Base-by-base conservation (phyloP, 2,888 invertebrate species). In the Bombyx huttoni region DNA sequence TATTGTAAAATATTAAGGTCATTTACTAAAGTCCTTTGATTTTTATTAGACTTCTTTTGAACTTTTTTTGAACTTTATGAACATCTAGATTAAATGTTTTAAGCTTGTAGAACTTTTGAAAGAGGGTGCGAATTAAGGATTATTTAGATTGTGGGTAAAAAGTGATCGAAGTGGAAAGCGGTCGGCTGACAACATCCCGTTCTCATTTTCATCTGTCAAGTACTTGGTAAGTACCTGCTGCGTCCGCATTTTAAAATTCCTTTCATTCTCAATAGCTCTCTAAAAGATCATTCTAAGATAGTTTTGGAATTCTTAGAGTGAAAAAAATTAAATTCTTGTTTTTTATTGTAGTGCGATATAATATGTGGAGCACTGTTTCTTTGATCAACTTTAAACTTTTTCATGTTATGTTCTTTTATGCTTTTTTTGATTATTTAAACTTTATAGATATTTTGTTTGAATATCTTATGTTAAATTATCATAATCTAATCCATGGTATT, bases 181-280 rank as follows among this genome's bases (percentile, higher is more conserved):
- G 63, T 66, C 68, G 66, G 69, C 68, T 58, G 62, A 63, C 62
- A 60, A 69, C 68, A 67, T 69, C 68, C 69, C 67, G 70, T 68
- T 72, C 79, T 79, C 77, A 78, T 82, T 82, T 78, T 72, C 81
- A 79, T 78, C 79, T 73, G 75, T 75, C 78, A 77, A 80, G 76
- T 70, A 80, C 78, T 75, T 70, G 76, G 78, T 79, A 56, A 81
- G 82, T 81, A 73, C 68, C 67, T 65, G 70, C 70, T 68, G 64
- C 62, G 73, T 71, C 70, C 70, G 76, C 74, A 76, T 75, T 78
- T 78, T 73, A 70, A 75, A 73, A 76, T 68, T 61, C 67, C 62
- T 63, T 68, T 58, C 58, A 61, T 70, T 70, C 68, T 63, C 54
- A 66, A 70, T 65, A 60, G 61, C 59, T 56, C 68, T 68, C 54